Conservation (phyloP, 2,113 vertebrate species). For the Bothrops jararaca region DNA sequence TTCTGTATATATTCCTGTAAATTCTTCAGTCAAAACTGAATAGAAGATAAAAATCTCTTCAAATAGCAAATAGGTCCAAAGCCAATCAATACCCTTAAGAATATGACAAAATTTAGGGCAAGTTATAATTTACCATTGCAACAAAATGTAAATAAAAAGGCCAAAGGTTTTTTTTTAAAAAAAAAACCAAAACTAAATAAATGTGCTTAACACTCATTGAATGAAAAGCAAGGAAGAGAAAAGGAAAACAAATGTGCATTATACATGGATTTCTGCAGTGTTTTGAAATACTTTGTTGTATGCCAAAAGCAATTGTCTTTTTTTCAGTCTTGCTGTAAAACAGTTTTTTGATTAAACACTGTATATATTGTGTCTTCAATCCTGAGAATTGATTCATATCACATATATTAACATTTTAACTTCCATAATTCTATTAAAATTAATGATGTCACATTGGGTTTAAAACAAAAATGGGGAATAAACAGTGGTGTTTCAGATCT, state of each 20-base stretch:
- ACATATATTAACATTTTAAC: neutral
- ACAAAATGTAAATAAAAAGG: slow-evolving; percentile 26
- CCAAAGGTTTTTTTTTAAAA: slow-evolving; percentile 18
- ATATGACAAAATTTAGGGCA: slow-evolving; percentile 20
- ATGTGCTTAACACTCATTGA: slow-evolving; percentile 23
- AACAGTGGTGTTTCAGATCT: neutral
- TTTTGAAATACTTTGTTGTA: slow-evolving; percentile 48
- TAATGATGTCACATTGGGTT: neutral
- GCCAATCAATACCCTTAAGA: neutral
- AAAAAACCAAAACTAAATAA: slow-evolving; percentile 8
- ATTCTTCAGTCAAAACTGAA: slow-evolving; percentile 39
- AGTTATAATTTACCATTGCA: neutral
- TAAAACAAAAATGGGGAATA: slow-evolving; percentile 9
- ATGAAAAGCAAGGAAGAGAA: neutral
- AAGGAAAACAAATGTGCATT: slow-evolving; percentile 22
- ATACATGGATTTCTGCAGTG: slow-evolving; percentile 27
- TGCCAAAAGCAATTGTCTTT: slow-evolving; percentile 51
- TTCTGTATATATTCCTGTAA: slow-evolving; percentile 26
- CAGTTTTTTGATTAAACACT: slow-evolving; percentile 43
- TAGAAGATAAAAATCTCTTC: slow-evolving; percentile 22
- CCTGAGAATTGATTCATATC: neutral
- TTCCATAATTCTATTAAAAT: slow-evolving; percentile 23
- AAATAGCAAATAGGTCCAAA: slow-evolving; percentile 13
- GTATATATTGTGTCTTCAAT: neutral
- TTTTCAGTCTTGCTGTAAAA: slow-evolving; percentile 34